Percentiles rank a stretch among this genome's conserved stretches.
These are phyloP conservation scores for Rafetus swinhoei DNA, from an alignment of 2,113 vertebrate genomes.

Conservation along the genomic window DNA sequence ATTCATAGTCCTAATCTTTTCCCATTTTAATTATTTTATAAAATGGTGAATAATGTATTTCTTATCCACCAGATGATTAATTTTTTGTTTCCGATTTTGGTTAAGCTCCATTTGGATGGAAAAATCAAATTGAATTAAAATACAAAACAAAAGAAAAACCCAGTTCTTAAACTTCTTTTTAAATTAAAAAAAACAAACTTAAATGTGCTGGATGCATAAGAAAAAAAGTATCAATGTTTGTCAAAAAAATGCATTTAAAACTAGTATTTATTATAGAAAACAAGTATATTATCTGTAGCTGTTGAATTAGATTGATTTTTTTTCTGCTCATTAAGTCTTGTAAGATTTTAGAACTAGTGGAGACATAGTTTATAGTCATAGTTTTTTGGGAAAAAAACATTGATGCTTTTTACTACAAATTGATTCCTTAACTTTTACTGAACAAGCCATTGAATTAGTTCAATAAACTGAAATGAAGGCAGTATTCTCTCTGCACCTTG, in stretches of 20 bases:
- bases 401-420: background rate
- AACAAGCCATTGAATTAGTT: background rate
- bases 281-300: background rate
- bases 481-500: background rate
- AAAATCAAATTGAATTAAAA: background rate
- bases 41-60: background rate
- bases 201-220: background rate
- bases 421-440: background rate
- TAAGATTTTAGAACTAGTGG: background rate
- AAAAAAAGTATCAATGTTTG: background rate
- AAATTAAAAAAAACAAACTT: background rate
- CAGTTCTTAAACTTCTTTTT: background rate
- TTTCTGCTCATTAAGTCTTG: background rate
- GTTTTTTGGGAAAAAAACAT: background rate
- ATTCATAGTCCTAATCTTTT: background rate
- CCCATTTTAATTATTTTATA: background rate
- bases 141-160: too few species aligned
- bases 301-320: background rate
- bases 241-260: background rate
- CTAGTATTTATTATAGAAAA: background rate
- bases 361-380: background rate
- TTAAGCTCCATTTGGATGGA: background rate
- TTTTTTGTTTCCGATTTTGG: background rate
- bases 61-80: background rate
- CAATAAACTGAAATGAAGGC: background rate